Percentiles rank a stretch among this genome's conserved stretches.
Conservation (phyloP, 2,113 vertebrate species). For the Lasiurus borealis region DNA sequence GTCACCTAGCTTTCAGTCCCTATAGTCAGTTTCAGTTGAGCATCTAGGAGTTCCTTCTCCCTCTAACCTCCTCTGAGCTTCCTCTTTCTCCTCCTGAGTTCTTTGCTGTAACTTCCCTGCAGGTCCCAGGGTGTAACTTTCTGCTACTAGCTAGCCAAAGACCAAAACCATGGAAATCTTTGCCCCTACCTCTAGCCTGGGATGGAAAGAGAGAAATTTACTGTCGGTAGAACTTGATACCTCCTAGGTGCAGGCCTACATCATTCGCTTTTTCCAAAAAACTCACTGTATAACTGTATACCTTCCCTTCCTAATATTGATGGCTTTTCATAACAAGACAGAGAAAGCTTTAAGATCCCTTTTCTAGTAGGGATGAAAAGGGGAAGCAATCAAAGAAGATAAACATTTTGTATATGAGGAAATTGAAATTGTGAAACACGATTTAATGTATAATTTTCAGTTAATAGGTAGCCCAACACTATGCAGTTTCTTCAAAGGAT, state of each 20-base stretch:
- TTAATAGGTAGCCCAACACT: not conserved
- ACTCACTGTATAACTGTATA: not conserved
- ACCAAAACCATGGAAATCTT: not conserved
- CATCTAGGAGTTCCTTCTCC: not conserved
- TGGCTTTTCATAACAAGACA: not conserved
- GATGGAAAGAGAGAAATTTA: not conserved
- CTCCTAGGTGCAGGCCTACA: not conserved
- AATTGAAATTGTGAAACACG: not conserved
- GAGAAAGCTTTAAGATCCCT: not conserved
- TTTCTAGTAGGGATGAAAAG: not conserved
- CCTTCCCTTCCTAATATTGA: not conserved
- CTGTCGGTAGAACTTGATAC: not conserved
- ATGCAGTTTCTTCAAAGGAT: not conserved
- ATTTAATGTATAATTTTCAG: not conserved
- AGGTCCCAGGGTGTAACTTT: not conserved
- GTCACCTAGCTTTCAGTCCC: not conserved
- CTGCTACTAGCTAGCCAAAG: not conserved
- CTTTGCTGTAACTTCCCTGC: conserved; percentile 13
- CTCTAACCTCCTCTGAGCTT: not conserved
- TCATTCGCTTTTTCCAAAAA: conserved; percentile 34
- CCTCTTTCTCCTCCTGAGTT: not conserved
- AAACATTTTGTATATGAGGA: not conserved
- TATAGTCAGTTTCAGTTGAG: not conserved
- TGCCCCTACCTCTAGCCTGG: not conserved
- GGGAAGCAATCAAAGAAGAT: not conserved